Evolutionary conservation across 1,140 invertebrate species (phyloP).

Genomic region (Melipona quadrifasciata): DNA sequence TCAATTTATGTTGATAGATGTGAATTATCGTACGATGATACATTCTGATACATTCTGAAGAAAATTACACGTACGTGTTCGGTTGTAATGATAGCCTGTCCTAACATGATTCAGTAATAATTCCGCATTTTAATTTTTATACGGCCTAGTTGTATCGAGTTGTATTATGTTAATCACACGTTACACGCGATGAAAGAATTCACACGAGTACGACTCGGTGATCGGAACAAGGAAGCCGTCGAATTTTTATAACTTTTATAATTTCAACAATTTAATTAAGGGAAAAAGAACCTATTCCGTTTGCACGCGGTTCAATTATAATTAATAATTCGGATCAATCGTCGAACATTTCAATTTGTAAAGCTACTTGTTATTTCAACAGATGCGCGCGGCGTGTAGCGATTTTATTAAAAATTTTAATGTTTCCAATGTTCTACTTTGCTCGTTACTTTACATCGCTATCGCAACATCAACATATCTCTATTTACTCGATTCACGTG

Average conservation of each 20-base stretch:
- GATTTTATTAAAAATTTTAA: neutral
- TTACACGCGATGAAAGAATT: neutral
- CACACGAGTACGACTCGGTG: neutral
- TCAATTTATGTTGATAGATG: neutral
- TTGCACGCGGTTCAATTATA: no score
- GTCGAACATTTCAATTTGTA: neutral
- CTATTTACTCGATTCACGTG: neutral
- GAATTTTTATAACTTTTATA: neutral
- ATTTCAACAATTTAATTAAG: neutral
- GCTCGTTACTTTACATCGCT: neutral
- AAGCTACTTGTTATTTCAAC: neutral
- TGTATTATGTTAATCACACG: neutral
- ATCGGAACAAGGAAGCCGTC: neutral
- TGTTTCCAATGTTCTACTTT: neutral
- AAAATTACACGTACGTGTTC: neutral
- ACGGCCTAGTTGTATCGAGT: neutral
- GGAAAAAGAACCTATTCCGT: neutral
- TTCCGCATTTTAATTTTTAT: neutral
- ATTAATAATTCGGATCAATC: no score
- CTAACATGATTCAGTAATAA: neutral
- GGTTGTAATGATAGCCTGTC: neutral
- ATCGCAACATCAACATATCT: neutral
- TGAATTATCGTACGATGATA: neutral
- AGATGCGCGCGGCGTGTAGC: neutral
- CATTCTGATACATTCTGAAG: neutral